These are phyloP conservation scores for Siphamia tubifer DNA, from an alignment of 2,113 vertebrate species.

Conservation along the genomic window DNA sequence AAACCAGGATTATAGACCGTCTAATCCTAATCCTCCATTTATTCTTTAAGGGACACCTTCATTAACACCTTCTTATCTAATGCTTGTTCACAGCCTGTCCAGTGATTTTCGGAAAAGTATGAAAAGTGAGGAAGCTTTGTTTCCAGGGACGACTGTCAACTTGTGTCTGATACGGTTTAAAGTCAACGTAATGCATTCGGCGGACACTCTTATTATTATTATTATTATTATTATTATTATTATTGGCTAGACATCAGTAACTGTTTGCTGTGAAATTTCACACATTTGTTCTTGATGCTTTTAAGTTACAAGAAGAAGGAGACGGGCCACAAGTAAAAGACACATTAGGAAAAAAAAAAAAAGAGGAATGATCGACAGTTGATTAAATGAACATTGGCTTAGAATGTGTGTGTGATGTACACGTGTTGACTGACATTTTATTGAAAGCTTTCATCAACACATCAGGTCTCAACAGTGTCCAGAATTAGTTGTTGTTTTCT, in stretches of 20 bases:
- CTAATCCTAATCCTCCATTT: constrained; percentile 28
- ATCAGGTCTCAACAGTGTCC: background rate
- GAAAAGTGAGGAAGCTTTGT: background rate
- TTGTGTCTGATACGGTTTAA: background rate
- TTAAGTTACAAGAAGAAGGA: constrained; percentile 11
- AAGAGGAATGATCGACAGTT: background rate
- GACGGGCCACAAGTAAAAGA: background rate
- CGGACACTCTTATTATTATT: background rate
- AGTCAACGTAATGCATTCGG: background rate
- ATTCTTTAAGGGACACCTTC: constrained; percentile 21
- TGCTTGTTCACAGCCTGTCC: background rate
- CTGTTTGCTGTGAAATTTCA: constrained; percentile 2
- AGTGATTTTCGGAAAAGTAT: background rate
- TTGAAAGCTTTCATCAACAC: background rate
- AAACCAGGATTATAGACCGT: constrained; percentile 22
- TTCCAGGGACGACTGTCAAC: background rate
- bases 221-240: constrained; percentile 3
- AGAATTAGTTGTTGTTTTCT: background rate
- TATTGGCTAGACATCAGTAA: background rate
- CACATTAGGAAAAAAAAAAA: background rate
- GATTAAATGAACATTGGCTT: no score
- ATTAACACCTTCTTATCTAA: background rate
- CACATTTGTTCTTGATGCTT: constrained; percentile 12
- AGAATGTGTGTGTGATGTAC: background rate
- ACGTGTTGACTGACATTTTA: background rate